Conservation (phyloP, 2,888 invertebrate genomes). For the Drosophila parthenogenetica region DNA sequence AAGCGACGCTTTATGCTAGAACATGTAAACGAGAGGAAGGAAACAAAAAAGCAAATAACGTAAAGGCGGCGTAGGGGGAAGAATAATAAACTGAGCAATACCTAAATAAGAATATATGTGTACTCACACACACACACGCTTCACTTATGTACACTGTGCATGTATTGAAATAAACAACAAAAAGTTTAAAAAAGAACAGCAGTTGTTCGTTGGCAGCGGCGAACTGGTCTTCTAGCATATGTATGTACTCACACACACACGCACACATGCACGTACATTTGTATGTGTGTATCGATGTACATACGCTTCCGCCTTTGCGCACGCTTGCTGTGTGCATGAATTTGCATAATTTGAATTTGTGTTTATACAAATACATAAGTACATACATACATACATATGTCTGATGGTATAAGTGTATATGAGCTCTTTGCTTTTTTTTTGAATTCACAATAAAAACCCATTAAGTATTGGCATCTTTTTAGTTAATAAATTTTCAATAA, state of each 20-base stretch:
- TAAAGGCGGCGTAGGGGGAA: slow-evolving; percentile 24
- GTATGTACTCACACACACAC: slow-evolving; percentile 7
- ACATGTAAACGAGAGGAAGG: slow-evolving; percentile 36
- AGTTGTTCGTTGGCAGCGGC: slow-evolving; percentile 31
- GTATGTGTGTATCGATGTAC: slow-evolving; percentile 8
- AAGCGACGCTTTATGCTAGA: slow-evolving; percentile 39
- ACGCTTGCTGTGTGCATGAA: slow-evolving; percentile 63
- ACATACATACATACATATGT: not conserved
- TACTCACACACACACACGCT: not conserved
- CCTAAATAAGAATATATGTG: slow-evolving; percentile 32
- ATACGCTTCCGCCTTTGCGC: slow-evolving; percentile 62
- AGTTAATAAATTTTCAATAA: slow-evolving; percentile 45
- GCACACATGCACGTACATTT: not conserved
- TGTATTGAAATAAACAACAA: slow-evolving; percentile 36
- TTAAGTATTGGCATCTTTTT: slow-evolving; percentile 54
- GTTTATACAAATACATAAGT: slow-evolving; percentile 15
- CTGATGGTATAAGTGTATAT: slow-evolving; percentile 1
- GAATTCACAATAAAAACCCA: slow-evolving; percentile 32
- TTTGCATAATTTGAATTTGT: slow-evolving; percentile 70
- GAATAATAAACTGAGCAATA: slow-evolving; percentile 41
- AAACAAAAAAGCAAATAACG: slow-evolving; percentile 19
- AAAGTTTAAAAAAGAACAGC: slow-evolving; percentile 43
- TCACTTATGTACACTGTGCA: not conserved
- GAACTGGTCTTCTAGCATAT: slow-evolving; percentile 55
- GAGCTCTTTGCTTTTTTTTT: not conserved